Evolutionary conservation across 2,888 invertebrate genomes (phyloP), one percentile per base, ranked within the genome.

Genomic region (Esperia sulphurella): DNA sequence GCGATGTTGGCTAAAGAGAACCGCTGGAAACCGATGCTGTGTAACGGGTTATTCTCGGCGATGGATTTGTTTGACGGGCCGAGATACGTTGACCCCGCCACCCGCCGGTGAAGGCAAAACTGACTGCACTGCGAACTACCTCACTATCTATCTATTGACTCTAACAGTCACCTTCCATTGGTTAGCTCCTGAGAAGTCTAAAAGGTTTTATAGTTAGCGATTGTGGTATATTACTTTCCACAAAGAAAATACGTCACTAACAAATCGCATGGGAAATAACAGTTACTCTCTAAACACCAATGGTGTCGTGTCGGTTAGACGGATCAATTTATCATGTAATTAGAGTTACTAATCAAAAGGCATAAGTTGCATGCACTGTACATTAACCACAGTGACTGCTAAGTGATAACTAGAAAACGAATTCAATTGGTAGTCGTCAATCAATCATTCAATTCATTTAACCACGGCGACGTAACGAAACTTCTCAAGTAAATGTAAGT

Each of bases 21-120:
- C 78, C 76, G 68, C 75, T 84, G 79, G 83, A 81, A 79, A 37
- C 21, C 43, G 37, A 74, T 80, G 85, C 79, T 77, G 79, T 75
- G 82, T 82, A 86, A 86, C 88, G 84, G 84, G 87, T 87, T 88
- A 88, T 88, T 88, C 87, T 88, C 74, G 87, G 76, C 87, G 77
- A 83, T 75, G 79, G 85, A 83, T 86, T 86, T 86, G 87, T 88
- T 52, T 85, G 85, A 87, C 85, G 86, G 75, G 75, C 61, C 71
- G 78, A 77, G 83, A 84, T 79, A 68, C 86, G 83, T 87, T 87
- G 88, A 87, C 87, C 88, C 82, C 86, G 74, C 54, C 64, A 64
- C 86, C 83, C 85, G 74, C 54, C 64, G 65, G 65, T 65, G 66
- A 74, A 78, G 77, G 79, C 81, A 72, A 82, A 81, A 75, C 72